Evolutionary conservation across 2,888 invertebrate genomes (phyloP), one percentile per base, ranked within the genome.

Genomic region (Drosophila greeni): DNA sequence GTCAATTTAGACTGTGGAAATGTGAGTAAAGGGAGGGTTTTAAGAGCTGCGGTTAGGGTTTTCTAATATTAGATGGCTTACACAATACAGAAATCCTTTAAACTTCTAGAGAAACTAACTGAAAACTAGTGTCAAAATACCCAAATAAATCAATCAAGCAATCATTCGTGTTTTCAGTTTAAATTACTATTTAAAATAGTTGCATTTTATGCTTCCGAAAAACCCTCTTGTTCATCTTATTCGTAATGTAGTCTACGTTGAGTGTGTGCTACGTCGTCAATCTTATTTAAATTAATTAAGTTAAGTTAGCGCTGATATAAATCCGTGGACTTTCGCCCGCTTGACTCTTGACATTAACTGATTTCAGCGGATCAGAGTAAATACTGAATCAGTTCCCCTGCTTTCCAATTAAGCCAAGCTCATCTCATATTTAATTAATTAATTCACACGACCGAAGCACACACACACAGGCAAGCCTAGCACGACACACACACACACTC

Each of bases 251-350:
- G 24, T 18, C 34, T 16, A 14, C 23, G 23, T 23, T 33, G 7
- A 34, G 34, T 24, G 24, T 16, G 23, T 40, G 47, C 12, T n/a
- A 29, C 20, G 26, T 72, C 69, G 73, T 82, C 75, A 75, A 79
- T 80, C 80, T 72, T 66, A 72, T 82, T 79, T 64, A 73, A 72
- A 79, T 79, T 72, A 82, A 75, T 82, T 76, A 75, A 64, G 58
- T 67, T 43, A 37, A 76, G 57, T 58, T 62, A 55, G 53, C 54
- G 45, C 49, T 64, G 60, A 68, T 64, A 48, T 52, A 42, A 66
- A 49, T 47, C 34, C 9, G 48, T n/a, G 64, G 53, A 52, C 62
- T 61, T 64, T 66, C 23, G 20, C 40, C 55, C 49, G 55, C 55
- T 47, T 34, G 34, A 54, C 60, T 62, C 36, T 60, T 48, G 40